Percentiles rank a stretch among this genome's conserved stretches.
phyloP scores from a whole-genome alignment of 1,140 invertebrate genomes.

The Cyclina sinensis region DNA sequence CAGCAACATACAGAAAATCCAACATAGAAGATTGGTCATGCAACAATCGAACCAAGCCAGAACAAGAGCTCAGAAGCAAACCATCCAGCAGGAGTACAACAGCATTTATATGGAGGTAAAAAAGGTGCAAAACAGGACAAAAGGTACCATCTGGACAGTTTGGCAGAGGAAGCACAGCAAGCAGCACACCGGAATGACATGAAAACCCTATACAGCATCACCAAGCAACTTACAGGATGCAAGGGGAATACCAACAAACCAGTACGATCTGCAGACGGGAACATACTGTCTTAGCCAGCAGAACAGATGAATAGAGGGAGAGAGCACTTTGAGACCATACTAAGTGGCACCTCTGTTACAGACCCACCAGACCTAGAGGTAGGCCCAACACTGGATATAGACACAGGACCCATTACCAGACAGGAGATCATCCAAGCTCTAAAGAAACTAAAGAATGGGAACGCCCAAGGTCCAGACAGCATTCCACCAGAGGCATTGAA shows the following conservation, averaged over 20 bases:
- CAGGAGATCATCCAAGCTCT: neutral
- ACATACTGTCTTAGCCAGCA: too few species aligned
- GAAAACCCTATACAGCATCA: constrained; percentile 15
- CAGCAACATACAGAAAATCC: neutral
- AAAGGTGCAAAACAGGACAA: neutral
- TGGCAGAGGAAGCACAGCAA: neutral
- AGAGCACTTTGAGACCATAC: neutral
- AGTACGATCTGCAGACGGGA: constrained; percentile 1
- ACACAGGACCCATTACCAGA: neutral
- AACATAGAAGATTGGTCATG: neutral
- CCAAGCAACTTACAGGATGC: neutral
- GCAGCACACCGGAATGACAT: neutral
- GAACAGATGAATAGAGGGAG: constrained; percentile 2
- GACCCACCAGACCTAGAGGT: constrained; percentile 34
- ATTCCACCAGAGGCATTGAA: constrained; percentile 14
- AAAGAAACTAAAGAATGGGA: constrained; percentile 18
- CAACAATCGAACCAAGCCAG: neutral
- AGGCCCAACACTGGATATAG: constrained; percentile 60
- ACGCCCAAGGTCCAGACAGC: constrained; percentile 25
- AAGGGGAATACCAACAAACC: neutral
- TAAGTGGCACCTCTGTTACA: constrained; percentile 1
- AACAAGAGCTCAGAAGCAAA: neutral
- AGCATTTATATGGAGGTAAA: neutral
- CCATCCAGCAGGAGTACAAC: neutral
- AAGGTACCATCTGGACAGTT: neutral